phyloP scores from a whole-genome alignment of 2,888 invertebrate species.

The Suillia variegata region DNA sequence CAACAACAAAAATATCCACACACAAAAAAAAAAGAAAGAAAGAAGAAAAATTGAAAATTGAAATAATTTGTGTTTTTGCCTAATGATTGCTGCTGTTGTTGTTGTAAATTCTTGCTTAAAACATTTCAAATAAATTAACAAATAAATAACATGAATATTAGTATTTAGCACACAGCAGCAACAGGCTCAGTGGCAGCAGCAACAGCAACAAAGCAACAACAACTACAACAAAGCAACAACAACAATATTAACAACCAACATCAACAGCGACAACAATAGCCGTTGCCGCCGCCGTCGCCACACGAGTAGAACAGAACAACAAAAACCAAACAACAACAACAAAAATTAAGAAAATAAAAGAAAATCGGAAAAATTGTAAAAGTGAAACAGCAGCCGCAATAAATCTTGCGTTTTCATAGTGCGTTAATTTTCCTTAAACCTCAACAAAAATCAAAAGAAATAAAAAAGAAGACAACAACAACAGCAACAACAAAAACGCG shows the following conservation, averaged over 20 bases:
- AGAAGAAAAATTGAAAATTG: too few species aligned
- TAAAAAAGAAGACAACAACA: neutral
- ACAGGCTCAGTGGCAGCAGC: neutral
- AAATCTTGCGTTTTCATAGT: constrained; percentile 26
- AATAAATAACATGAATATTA: constrained; percentile 19
- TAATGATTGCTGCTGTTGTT: too few species aligned
- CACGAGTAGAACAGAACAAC: constrained; percentile 7
- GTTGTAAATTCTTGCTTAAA: constrained; percentile 2
- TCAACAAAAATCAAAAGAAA: neutral
- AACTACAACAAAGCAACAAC: constrained; percentile 1
- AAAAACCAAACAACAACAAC: constrained; percentile 1
- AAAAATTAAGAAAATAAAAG: neutral
- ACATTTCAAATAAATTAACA: constrained; percentile 22
- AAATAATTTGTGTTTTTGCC: too few species aligned
- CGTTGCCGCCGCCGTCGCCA: neutral
- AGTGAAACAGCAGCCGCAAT: constrained; percentile 8
- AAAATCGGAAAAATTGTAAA: neutral
- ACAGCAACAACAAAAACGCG: neutral
- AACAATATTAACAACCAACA: too few species aligned
- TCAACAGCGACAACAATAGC: neutral
- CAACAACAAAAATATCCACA: constrained; percentile 12
- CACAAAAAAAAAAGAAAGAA: constrained; percentile 11
- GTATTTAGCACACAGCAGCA: neutral
- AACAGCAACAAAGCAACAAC: too few species aligned
- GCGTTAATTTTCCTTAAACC: constrained; percentile 8